Conservation (phyloP, 92 coral and sea anemone genomes). For the Palythoa grandiflora region DNA sequence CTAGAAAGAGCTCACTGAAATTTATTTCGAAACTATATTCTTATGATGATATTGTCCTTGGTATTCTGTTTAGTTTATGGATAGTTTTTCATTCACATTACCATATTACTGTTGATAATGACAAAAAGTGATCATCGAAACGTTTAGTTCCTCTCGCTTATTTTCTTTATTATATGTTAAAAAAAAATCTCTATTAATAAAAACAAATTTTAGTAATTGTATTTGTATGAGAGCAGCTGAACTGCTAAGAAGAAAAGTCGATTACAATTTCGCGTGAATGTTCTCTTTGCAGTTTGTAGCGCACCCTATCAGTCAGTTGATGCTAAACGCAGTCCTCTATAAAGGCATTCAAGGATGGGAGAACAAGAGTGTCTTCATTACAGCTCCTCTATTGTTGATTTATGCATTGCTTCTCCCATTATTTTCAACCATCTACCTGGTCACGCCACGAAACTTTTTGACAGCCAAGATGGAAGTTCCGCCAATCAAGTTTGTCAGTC, state of each 20-base stretch:
- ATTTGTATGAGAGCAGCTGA: too few species aligned
- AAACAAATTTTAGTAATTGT: too few species aligned
- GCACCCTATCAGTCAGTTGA: constrained; percentile 88
- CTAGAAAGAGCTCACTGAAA: too few species aligned
- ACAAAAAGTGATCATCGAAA: too few species aligned
- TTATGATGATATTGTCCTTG: too few species aligned
- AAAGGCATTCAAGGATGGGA: constrained; percentile 75
- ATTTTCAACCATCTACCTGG: constrained; percentile 65
- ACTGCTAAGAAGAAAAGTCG: not conserved
- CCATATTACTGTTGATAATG: too few species aligned
- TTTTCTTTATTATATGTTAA: too few species aligned
- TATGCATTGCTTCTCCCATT: constrained; percentile 80
- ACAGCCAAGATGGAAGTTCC: constrained; percentile 76
- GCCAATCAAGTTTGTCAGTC: constrained; percentile 80
- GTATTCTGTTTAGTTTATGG: too few species aligned
- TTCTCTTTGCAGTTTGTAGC: constrained; percentile 79
- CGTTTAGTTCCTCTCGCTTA: too few species aligned
- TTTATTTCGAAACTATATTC: too few species aligned
- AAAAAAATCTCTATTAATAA: too few species aligned
- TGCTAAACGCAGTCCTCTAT: constrained; percentile 87
- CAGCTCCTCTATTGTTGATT: constrained; percentile 55
- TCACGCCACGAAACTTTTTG: constrained; percentile 61
- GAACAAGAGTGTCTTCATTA: constrained; percentile 30
- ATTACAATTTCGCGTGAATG: not conserved
- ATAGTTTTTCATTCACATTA: too few species aligned